These are phyloP conservation scores for Cheumatopsyche charites DNA, from an alignment of 1,140 invertebrate species.

Conservation along the genomic window DNA sequence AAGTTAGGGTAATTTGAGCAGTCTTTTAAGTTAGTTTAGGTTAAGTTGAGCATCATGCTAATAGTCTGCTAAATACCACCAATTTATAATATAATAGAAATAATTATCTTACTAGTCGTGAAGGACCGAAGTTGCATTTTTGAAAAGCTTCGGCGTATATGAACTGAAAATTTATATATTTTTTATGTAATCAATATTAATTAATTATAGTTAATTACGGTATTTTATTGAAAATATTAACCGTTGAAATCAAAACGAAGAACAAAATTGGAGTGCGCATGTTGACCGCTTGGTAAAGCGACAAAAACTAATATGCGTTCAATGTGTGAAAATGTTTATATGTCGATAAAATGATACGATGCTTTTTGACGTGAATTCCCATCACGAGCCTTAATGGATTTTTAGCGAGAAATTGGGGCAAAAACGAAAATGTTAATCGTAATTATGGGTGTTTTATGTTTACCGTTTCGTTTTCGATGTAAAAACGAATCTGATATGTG, in stretches of 20 bases:
- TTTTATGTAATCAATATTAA: neutral
- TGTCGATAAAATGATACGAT: neutral
- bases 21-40: no score
- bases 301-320: neutral
- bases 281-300: neutral
- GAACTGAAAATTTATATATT: neutral
- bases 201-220: neutral
- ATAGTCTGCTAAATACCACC: no score
- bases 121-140: slow-evolving; percentile 9
- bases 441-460: neutral
- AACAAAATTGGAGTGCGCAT: slow-evolving; percentile 3
- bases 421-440: neutral
- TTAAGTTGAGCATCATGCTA: no score
- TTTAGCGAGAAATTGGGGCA: neutral
- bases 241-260: neutral
- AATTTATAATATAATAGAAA: no score
- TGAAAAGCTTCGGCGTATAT: neutral
- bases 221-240: neutral
- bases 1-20: no score
- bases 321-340: slow-evolving; percentile 8
- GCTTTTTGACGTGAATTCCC: neutral
- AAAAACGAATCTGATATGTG: no score
- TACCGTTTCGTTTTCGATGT: no score
- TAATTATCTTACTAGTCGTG: slow-evolving; percentile 1
- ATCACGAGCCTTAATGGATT: neutral